Percentiles rank a stretch among this genome's conserved stretches.
These are phyloP conservation scores for Gnathonemus longibarbis DNA, from an alignment of 2,113 vertebrate genomes.

Conservation along the genomic window DNA sequence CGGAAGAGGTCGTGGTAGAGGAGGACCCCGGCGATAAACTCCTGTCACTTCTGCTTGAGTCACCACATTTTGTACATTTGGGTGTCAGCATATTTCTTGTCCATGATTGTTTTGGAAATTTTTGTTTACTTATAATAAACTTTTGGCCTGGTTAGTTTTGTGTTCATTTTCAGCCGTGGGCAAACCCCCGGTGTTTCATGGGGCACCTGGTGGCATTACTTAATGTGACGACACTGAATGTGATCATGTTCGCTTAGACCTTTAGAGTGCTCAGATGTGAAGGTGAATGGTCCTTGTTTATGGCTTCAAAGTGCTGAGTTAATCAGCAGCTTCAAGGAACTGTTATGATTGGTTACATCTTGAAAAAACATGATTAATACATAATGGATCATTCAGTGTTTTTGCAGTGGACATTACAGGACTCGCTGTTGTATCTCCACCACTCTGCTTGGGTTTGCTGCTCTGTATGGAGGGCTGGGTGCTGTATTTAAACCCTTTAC, in stretches of 20 bases:
- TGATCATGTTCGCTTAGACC: neutral
- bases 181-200: neutral
- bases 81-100: neutral
- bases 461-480: neutral
- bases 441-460: neutral
- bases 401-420: neutral
- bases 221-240: neutral
- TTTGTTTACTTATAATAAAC: neutral
- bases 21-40: slow-evolving; percentile 88
- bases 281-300: neutral
- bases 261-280: neutral
- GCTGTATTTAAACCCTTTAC: neutral
- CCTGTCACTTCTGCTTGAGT: slow-evolving; percentile 25
- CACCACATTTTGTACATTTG: neutral
- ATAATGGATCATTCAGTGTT: neutral
- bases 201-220: neutral
- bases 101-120: slow-evolving; percentile 4
- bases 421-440: neutral
- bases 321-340: neutral
- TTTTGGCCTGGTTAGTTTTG: neutral
- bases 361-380: neutral
- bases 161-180: neutral
- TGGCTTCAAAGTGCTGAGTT: neutral
- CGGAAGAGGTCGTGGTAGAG: slow-evolving; percentile 79
- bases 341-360: neutral